phyloP scores from a whole-genome alignment of 2,113 vertebrate species.

The Indicator maculatus region DNA sequence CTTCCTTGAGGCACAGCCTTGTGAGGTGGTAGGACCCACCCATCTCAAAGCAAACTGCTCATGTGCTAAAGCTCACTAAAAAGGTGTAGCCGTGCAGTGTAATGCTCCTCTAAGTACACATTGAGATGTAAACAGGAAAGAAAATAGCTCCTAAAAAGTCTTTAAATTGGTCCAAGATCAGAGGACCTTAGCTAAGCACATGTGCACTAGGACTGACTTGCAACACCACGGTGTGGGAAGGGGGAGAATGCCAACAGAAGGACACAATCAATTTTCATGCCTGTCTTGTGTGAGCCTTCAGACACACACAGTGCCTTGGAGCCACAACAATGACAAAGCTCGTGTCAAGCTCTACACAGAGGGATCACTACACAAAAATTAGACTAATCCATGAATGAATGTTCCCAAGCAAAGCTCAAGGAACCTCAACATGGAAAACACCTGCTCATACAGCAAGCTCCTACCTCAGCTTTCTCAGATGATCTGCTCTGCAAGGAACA shows the following conservation, averaged over 20 bases:
- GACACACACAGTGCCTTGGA: neutral
- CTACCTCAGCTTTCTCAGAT: neutral
- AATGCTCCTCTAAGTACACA: neutral
- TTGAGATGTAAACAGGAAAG: neutral
- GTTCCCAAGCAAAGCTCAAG: neutral
- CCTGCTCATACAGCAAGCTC: neutral
- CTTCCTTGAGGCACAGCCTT: neutral
- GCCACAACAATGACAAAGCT: neutral
- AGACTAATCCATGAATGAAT: neutral
- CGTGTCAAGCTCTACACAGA: neutral
- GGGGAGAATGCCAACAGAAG: neutral
- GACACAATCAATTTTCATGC: constrained; percentile 9
- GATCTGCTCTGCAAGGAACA: neutral
- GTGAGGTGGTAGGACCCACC: neutral
- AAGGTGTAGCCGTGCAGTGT: neutral
- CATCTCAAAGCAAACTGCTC: neutral
- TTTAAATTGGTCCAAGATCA: neutral
- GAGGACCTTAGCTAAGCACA: neutral
- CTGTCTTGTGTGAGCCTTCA: neutral
- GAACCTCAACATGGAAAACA: neutral
- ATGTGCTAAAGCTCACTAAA: neutral
- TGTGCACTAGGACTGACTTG: neutral
- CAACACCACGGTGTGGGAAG: neutral
- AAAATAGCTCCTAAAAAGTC: neutral
- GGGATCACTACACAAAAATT: neutral